Base-by-base conservation (phyloP, 2,113 vertebrate species). In the Protomyctophum bolini region DNA sequence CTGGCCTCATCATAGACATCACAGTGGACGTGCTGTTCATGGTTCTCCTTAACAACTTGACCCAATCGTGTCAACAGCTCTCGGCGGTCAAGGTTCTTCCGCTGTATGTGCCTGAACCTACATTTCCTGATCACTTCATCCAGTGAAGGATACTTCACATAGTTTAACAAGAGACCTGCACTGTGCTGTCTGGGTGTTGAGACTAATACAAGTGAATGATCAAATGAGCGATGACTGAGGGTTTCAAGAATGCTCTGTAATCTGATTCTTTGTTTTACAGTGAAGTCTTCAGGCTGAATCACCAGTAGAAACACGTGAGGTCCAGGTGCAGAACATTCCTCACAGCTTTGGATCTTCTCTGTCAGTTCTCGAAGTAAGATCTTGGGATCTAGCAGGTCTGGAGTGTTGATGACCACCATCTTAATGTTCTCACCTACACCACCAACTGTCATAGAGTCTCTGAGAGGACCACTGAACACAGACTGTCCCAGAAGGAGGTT, bases 221-320 rank as follows among this genome's bases (percentile, higher is more conserved):
- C 47, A 52, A 79, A 74, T 0, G 77, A 73, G 2, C 7, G 15
- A 0, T 74, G 73, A n/a, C 77, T 66, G 10, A 84, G 66, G 4
- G 0, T 3, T 8, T 58, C 1, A 1, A 87, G 72, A 49, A 83
- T n/a, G 7, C 0, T 56, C 55, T 14, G 51, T 7, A 83, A 54
- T 10, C 29, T 78, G n/a, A 2, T 0, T 49, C 59, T 72, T 8
- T 75, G 54, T 14, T 75, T 12, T 46, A 72, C 33, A 28, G 58
- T 83, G 74, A 85, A 86, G 41, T 52, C 58, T 58, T 78, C 72
- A 78, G 66, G 63, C 62, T 83, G 68, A 0, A 86, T 63, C 55
- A 84, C 73, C 75, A 88, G 68, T 59, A 86, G 77, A 70, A 88
- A 64, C 55, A 81, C 70, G 41, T 84, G 82, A 82, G 83, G 85